Evolutionary conservation across 2,888 invertebrate genomes (phyloP).

Genomic region (Geotrupes spiniger): DNA sequence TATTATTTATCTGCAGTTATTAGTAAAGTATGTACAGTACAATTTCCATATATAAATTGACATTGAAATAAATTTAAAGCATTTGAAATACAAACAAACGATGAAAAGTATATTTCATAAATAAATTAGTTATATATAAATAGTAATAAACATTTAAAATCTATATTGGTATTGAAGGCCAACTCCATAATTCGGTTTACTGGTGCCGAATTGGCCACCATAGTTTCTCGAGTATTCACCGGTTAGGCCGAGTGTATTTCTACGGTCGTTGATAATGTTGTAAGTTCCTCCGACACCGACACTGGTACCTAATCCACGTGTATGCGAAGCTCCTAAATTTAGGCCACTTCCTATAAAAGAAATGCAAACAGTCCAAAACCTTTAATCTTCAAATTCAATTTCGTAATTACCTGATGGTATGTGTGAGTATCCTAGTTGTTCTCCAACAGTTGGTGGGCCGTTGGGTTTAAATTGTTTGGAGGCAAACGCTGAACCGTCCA

Average conservation of each 20-base stretch:
- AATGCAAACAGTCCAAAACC: too few species aligned
- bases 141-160: constrained; percentile 15
- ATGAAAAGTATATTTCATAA: too few species aligned
- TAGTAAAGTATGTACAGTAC: too few species aligned
- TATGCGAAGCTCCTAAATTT: constrained; percentile 4
- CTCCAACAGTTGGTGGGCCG: constrained; percentile 24
- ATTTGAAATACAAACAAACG: too few species aligned
- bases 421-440: constrained; percentile 26
- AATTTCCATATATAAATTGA: too few species aligned
- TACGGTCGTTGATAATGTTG: constrained; percentile 16
- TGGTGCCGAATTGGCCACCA: constrained; percentile 25
- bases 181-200: constrained; percentile 26
- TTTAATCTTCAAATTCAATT: too few species aligned
- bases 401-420: constrained; percentile 24
- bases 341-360: constrained; percentile 7
- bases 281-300: constrained; percentile 13
- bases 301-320: constrained; percentile 15
- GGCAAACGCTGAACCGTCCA: constrained; percentile 24
- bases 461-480: constrained; percentile 19
- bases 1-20: too few species aligned
- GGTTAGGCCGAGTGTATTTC: constrained; percentile 15
- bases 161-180: constrained; percentile 21
- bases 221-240: constrained; percentile 26
- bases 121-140: too few species aligned
- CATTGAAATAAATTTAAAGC: too few species aligned